Evolutionary conservation across 2,113 vertebrate species (phyloP).

Genomic region (Clupea harengus): DNA sequence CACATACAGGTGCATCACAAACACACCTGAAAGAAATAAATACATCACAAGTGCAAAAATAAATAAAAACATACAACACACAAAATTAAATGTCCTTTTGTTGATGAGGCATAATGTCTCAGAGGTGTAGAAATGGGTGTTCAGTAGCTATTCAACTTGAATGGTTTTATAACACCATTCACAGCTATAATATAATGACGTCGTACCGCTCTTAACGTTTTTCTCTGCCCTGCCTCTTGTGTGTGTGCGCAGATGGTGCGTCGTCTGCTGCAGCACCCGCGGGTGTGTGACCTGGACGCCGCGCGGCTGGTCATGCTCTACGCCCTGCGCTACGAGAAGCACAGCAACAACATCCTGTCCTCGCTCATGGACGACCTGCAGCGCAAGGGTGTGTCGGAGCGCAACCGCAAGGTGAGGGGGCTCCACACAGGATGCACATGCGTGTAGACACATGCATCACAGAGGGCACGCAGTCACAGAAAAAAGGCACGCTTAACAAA

Average conservation of each 20-base stretch:
- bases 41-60: no score
- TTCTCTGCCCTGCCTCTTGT: neutral
- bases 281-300: constrained; percentile 80
- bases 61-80: no score
- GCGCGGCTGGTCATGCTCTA: constrained; percentile 90
- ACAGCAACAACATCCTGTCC: constrained; percentile 82
- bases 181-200: neutral
- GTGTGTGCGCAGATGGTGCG: constrained; percentile 77
- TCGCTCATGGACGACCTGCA: constrained; percentile 81
- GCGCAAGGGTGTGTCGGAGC: constrained; percentile 77
- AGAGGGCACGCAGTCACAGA: neutral
- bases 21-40: no score
- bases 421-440: constrained; percentile 39
- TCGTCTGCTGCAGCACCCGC: constrained; percentile 83
- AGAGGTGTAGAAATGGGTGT: neutral
- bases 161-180: neutral
- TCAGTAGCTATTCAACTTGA: neutral
- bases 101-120: no score
- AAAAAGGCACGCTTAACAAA: neutral
- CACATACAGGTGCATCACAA: neutral
- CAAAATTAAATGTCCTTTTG: no score
- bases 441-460: neutral
- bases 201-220: neutral
- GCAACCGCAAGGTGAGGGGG: constrained; percentile 78
- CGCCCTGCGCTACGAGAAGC: constrained; percentile 88